These are phyloP conservation scores for Rhyacichthys aspro DNA, from an alignment of 2,797 vertebrate species.

Conservation along the genomic window DNA sequence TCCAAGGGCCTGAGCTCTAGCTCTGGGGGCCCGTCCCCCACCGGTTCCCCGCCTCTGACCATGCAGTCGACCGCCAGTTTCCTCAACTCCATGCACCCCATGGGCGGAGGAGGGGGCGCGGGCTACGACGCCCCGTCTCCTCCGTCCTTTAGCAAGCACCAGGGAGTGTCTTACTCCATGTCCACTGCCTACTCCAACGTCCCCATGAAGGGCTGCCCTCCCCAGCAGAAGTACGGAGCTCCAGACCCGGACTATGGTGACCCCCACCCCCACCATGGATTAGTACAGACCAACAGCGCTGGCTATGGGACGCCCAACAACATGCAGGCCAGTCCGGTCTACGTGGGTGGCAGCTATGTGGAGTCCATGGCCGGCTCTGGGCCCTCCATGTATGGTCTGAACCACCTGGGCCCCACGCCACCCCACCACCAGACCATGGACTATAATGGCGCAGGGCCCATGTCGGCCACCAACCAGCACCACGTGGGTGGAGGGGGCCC, in stretches of 20 bases:
- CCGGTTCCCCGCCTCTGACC: conserved; percentile 91
- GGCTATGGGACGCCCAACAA: conserved; percentile 86
- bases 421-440: conserved; percentile 92
- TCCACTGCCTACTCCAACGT: conserved; percentile 88
- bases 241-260: conserved; percentile 88
- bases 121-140: conserved; percentile 93
- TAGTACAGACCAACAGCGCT: conserved; percentile 87
- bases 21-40: conserved; percentile 92
- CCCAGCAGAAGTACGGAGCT: conserved; percentile 90
- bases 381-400: conserved; percentile 93
- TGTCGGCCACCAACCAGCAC: conserved; percentile 89
- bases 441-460: conserved; percentile 88
- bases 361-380: conserved; percentile 91
- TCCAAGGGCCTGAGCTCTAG: conserved; percentile 94
- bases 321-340: conserved; percentile 92
- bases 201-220: conserved; percentile 90
- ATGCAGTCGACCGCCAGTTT: conserved; percentile 94
- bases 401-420: conserved; percentile 90
- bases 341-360: conserved; percentile 89
- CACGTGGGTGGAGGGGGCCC: conserved; percentile 78
- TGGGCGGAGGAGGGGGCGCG: conserved; percentile 81
- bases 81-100: conserved; percentile 92
- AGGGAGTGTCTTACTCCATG: conserved; percentile 92
- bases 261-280: conserved; percentile 85
- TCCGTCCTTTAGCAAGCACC: conserved; percentile 93